Base-by-base conservation (phyloP, 2,888 invertebrate genomes). In the Ypsolopha sequella region DNA sequence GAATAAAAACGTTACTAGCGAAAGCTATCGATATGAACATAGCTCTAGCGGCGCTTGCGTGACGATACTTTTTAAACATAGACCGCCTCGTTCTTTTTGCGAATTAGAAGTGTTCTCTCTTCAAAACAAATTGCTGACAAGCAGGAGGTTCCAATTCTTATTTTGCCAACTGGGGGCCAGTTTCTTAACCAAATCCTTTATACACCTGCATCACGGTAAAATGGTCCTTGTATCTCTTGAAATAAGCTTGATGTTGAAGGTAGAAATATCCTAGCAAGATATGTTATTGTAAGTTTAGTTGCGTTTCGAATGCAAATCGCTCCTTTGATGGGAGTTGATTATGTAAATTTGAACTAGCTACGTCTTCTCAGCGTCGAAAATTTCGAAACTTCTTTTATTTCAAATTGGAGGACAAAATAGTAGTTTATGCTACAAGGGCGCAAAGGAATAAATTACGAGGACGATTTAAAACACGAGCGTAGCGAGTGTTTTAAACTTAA, bases 41-140 rank as follows among this genome's bases (percentile, higher is more conserved):
- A 11, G 48, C 76, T 56, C 76, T 61, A 36, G 52, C 57, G 34
- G 39, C 59, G 66, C 59, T 84, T 66, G 84, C 85, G 85, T 85
- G 85, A 82, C 82, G 79, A 67, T 78, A 73, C 78, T 76, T 84
- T 78, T 80, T 76, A 82, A 85, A 78, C 76, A 78, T 80, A 80
- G 79, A 80, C 71, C 24, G 68, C 65, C 61, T 80, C 75, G 72
- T 81, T 82, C 78, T 80, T 84, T 82, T 84, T 80, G 76, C 79
- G 73, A 84, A 81, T 85, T 85, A 81, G 79, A 84, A 81, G 77
- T 81, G 77, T 78, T 85, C 81, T 81, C 76, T 76, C 71, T 80
- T 80, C 80, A 81, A 84, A 84, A 84, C 77, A 85, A 86, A 84
- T 86, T 86, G 85, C 85, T 84, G 85, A 82, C 84, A 85, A 75